Percentiles rank a stretch among this genome's conserved stretches.
Evolutionary conservation across 2,888 invertebrate genomes (phyloP).

Genomic region (Coenonympha arcania): DNA sequence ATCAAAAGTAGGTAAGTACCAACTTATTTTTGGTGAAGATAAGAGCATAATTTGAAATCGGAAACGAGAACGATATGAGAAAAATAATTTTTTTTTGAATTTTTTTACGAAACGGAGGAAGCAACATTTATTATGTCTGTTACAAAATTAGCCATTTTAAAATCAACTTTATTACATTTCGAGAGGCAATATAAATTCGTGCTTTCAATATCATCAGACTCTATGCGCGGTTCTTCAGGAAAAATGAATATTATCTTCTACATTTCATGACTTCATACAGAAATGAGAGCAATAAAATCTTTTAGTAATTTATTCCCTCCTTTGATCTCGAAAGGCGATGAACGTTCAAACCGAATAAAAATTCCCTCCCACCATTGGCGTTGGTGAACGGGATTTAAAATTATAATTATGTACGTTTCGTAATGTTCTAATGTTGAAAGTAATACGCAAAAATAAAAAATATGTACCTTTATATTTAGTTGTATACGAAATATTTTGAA

Average conservation of each 20-base stretch:
- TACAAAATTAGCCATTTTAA: background rate
- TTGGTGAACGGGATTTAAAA: constrained; percentile 16
- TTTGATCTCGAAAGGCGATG: constrained; percentile 20
- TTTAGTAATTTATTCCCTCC: constrained; percentile 16
- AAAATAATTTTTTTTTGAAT: too few relatives aligned
- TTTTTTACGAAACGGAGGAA: too few relatives aligned
- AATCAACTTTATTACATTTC: background rate
- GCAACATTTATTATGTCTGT: background rate
- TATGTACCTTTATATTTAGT: too few relatives aligned
- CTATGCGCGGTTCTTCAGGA: constrained; percentile 1
- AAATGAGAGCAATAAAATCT: constrained; percentile 21
- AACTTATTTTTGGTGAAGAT: too few relatives aligned
- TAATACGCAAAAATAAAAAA: too few relatives aligned
- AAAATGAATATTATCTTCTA: constrained; percentile 5
- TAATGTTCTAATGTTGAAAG: too few relatives aligned
- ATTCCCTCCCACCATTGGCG: constrained; percentile 10
- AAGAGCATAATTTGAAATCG: too few relatives aligned
- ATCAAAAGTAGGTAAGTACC: too few relatives aligned
- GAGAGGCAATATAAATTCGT: background rate
- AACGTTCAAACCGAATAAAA: constrained; percentile 16
- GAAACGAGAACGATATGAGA: too few relatives aligned
- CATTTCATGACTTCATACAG: background rate
- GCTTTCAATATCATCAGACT: background rate
- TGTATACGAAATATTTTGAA: too few relatives aligned
- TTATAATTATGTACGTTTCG: too few relatives aligned